Conservation (phyloP, 2,113 vertebrate species). For the Pipra filicauda region DNA sequence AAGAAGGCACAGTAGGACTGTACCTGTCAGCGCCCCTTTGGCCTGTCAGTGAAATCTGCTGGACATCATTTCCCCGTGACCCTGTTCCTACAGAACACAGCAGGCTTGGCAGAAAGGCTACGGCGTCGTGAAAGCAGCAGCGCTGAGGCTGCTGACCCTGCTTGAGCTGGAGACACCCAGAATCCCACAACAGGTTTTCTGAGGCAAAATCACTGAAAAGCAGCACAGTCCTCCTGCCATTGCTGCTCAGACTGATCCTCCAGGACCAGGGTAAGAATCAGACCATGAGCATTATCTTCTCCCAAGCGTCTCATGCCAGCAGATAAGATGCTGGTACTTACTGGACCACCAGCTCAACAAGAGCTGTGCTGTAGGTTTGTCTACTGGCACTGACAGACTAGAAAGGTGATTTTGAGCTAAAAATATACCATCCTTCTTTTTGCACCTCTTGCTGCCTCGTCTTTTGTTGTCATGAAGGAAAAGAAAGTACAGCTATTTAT, state of each 20-base stretch:
- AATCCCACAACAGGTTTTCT: neutral
- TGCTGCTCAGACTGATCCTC: neutral
- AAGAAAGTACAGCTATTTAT: neutral
- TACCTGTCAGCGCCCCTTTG: neutral
- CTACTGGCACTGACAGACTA: neutral
- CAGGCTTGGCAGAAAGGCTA: neutral
- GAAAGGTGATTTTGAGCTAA: neutral
- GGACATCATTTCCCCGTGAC: neutral
- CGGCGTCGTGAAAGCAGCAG: accelerated
- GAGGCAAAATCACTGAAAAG: neutral
- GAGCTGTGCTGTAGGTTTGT: neutral
- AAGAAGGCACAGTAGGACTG: neutral
- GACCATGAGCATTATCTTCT: neutral
- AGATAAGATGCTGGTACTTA: neutral
- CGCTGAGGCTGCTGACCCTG: neutral
- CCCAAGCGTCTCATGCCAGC: neutral
- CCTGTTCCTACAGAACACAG: neutral
- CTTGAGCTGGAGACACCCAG: neutral
- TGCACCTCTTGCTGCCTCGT: neutral
- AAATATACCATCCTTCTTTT: neutral
- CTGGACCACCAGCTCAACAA: neutral
- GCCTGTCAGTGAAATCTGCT: neutral
- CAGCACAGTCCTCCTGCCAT: neutral
- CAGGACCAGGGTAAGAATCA: neutral
- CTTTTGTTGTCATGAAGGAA: neutral